A percentile compares a stretch with the other conserved stretches of the same genome.
Conservation (phyloP, 1,140 invertebrate species). For the Achroia grisella region DNA sequence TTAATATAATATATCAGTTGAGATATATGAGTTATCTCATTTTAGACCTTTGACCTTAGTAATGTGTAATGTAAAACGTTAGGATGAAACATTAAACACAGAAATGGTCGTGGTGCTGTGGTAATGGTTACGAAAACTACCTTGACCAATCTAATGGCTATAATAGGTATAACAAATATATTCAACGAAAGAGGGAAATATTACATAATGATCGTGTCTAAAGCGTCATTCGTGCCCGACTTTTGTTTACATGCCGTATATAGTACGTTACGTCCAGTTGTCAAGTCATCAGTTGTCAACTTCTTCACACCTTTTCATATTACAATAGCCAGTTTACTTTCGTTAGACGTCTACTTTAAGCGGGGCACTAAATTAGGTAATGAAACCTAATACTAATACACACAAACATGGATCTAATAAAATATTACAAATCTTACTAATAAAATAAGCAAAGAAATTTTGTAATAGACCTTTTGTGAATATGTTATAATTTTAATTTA, state of each 20-base stretch:
- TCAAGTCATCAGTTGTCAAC: not conserved
- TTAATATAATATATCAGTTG: too few relatives aligned
- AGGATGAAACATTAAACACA: too few relatives aligned
- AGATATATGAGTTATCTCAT: too few relatives aligned
- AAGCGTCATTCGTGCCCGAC: conserved; percentile 21
- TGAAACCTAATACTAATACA: not conserved
- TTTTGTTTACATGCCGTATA: conserved; percentile 17
- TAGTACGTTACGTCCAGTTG: not conserved
- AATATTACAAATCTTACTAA: not conserved
- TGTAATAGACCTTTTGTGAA: not conserved
- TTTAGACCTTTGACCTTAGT: too few relatives aligned
- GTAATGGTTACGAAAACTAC: conserved; percentile 51
- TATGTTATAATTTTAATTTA: too few relatives aligned
- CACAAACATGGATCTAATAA: not conserved
- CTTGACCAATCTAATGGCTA: conserved; percentile 54
- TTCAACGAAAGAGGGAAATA: conserved; percentile 41
- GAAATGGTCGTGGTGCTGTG: conserved; percentile 17
- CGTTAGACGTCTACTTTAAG: not conserved
- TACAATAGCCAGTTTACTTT: conserved; percentile 2
- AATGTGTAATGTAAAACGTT: too few relatives aligned
- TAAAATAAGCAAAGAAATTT: not conserved
- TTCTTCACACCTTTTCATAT: not conserved
- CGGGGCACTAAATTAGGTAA: not conserved
- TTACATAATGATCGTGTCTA: conserved; percentile 44
- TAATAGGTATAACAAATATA: conserved; percentile 59